Evolutionary conservation across 1,140 invertebrate species (phyloP).

Genomic region (Diorhabda elongata): DNA sequence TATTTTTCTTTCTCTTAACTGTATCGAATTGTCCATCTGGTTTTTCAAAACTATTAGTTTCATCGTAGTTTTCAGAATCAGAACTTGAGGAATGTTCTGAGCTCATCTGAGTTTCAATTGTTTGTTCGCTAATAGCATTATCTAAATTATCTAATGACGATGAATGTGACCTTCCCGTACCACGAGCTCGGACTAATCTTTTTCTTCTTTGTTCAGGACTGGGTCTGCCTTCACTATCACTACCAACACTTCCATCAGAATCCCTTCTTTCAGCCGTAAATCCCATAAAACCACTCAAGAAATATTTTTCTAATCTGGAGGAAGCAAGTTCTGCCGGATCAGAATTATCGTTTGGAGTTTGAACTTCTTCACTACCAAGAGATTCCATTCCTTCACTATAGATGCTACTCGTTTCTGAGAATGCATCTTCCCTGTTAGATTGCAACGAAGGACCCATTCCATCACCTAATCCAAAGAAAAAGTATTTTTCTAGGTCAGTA

Average conservation of each 20-base stretch:
- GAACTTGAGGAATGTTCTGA: conserved; percentile 70
- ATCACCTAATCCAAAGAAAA: conserved; percentile 78
- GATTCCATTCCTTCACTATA: conserved; percentile 79
- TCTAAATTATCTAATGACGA: conserved; percentile 72
- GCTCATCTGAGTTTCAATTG: conserved; percentile 40
- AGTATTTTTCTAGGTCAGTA: conserved; percentile 87
- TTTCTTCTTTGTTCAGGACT: conserved; percentile 82
- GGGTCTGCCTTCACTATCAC: conserved; percentile 80
- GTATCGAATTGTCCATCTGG: conserved; percentile 74
- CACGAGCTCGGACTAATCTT: conserved; percentile 70
- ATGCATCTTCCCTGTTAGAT: conserved; percentile 59
- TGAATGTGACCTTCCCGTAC: conserved; percentile 74
- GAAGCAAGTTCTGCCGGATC: conserved; percentile 73
- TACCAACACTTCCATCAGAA: conserved; percentile 76
- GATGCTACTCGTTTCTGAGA: conserved; percentile 84
- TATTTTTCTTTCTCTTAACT: conserved; percentile 74
- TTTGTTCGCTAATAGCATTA: conserved; percentile 52
- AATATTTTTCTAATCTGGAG: conserved; percentile 85
- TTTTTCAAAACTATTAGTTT: conserved; percentile 61
- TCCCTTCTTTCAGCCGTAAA: conserved; percentile 69
- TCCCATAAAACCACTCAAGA: conserved; percentile 78
- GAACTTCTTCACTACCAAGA: conserved; percentile 52
- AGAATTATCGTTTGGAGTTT: conserved; percentile 50
- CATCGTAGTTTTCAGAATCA: conserved; percentile 73
- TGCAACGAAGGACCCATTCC: conserved; percentile 54